phyloP scores from a whole-genome alignment of 23 tunicate species.

The Halocynthia roretzi region DNA sequence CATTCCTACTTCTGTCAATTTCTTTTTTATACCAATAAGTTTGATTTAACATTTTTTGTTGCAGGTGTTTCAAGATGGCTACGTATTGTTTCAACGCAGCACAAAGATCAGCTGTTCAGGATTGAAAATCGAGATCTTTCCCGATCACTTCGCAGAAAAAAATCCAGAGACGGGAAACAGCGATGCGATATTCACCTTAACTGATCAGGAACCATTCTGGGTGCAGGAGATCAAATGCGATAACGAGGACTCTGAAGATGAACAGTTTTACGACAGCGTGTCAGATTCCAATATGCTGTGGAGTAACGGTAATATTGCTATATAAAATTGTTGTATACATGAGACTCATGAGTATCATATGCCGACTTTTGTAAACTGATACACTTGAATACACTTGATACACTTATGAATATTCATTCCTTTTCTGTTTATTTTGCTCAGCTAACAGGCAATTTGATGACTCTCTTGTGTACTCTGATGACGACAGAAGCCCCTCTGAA shows the following conservation, averaged over 20 bases:
- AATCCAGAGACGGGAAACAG: not conserved
- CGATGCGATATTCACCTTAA: not conserved
- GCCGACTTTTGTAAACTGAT: too few species aligned
- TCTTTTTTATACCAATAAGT: not conserved
- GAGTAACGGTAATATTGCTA: constrained; percentile 15
- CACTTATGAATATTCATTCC: too few species aligned
- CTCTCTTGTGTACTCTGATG: constrained; percentile 10
- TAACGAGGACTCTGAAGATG: constrained; percentile 14
- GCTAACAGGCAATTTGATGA: not conserved
- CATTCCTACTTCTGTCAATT: not conserved
- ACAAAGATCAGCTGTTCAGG: not conserved
- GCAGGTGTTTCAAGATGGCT: constrained; percentile 54
- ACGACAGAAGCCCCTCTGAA: constrained; percentile 27
- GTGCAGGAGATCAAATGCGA: constrained; percentile 61
- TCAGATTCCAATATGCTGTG: constrained; percentile 9
- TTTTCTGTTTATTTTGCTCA: too few species aligned
- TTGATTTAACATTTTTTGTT: not conserved
- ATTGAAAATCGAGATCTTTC: constrained; percentile 10
- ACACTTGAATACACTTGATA: too few species aligned
- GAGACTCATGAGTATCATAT: not conserved
- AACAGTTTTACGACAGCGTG: constrained; percentile 5
- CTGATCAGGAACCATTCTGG: constrained; percentile 73
- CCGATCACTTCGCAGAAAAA: constrained; percentile 18
- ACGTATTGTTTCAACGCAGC: constrained; percentile 43
- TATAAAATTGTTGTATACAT: constrained; percentile 1